phyloP scores from a whole-genome alignment of 2,888 invertebrate genomes.

The Caenorhabditis uteleia region DNA sequence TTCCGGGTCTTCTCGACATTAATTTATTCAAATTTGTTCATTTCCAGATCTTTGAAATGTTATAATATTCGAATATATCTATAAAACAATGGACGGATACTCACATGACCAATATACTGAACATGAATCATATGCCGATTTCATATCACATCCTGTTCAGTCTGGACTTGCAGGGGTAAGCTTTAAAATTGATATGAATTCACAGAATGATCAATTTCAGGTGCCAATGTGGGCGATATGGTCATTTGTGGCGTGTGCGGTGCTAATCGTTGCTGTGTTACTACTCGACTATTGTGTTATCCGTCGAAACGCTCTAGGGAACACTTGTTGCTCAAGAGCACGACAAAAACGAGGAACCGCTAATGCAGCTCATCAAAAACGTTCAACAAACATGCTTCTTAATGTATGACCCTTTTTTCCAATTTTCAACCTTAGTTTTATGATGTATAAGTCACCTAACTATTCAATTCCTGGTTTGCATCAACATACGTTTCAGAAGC shows the following conservation, averaged over 20 bases:
- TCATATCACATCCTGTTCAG: slow-evolving; percentile 11
- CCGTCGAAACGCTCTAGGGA: slow-evolving; percentile 62
- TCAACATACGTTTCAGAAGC: slow-evolving; percentile 14
- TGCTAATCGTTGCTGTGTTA: slow-evolving; percentile 57
- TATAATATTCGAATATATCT: slow-evolving; percentile 2
- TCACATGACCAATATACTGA: slow-evolving; percentile 11
- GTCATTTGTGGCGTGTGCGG: slow-evolving; percentile 55
- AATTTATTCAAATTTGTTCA: no score
- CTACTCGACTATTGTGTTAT: slow-evolving; percentile 66
- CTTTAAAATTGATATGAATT: not conserved
- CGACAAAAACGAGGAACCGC: slow-evolving; percentile 39
- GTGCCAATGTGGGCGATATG: slow-evolving; percentile 66
- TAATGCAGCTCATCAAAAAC: slow-evolving; percentile 57
- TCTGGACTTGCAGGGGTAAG: slow-evolving; percentile 28
- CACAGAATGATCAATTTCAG: slow-evolving; percentile 11
- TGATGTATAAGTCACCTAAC: no score
- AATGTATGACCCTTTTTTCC: slow-evolving; percentile 48
- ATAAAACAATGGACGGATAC: slow-evolving; percentile 12
- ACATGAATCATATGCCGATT: slow-evolving; percentile 16
- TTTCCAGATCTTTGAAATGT: not conserved
- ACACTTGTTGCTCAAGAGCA: slow-evolving; percentile 48
- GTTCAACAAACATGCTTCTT: slow-evolving; percentile 65
- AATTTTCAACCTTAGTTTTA: not conserved
- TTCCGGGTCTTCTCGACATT: no score
- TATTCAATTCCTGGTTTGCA: not conserved